Base-by-base conservation (phyloP, 2,888 invertebrate species). In the Tortrix viridana region DNA sequence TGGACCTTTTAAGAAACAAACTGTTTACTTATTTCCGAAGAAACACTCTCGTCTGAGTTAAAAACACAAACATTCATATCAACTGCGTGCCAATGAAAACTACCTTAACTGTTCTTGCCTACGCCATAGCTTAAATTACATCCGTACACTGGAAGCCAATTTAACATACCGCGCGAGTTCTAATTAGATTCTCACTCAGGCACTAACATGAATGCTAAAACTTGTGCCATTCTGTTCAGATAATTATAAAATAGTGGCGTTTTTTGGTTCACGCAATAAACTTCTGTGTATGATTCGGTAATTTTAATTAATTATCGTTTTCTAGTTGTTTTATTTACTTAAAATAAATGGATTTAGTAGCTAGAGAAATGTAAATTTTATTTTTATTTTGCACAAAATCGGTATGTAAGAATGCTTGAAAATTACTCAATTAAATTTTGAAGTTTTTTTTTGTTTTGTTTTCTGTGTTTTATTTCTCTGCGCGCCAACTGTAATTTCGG, bases 101-200 rank as follows among this genome's bases (percentile, higher is more conserved):
- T 19, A 43, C 16, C 44, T 4, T 1, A 37, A 5, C 55, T 43
- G 48, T 55, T 61, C 32, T 55, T 43, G 46, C 37, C 38, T 52
- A 32, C 23, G 43, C 26, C 50, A 46, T 50, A 62, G 62, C 62
- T 62, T 62, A 62, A 62, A 62, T 62, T 56, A 62, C 62, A 62
- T 38, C 56, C 62, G 56, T 62, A 62, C 62, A 52, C 55, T 61
- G 55, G 50, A 56, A 62, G 62, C 62, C 62, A 62, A 62, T 62
- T 62, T 47, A 62, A 62, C 62, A 62, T 62, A 62, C 62, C 62
- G 62, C 56, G 46, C 62, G 56, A 62, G 56, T 62, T 62, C 62
- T 62, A 62, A 62, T 62, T 62, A 62, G 62, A 52, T 62, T 62
- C 56, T 57, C 62, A 62, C 50, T 56, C 38, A 38, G 23, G 46